A percentile compares a stretch with the other conserved stretches of the same genome.
Conservation (phyloP, 2,797 vertebrate genomes). For the Myotis pilosus region DNA sequence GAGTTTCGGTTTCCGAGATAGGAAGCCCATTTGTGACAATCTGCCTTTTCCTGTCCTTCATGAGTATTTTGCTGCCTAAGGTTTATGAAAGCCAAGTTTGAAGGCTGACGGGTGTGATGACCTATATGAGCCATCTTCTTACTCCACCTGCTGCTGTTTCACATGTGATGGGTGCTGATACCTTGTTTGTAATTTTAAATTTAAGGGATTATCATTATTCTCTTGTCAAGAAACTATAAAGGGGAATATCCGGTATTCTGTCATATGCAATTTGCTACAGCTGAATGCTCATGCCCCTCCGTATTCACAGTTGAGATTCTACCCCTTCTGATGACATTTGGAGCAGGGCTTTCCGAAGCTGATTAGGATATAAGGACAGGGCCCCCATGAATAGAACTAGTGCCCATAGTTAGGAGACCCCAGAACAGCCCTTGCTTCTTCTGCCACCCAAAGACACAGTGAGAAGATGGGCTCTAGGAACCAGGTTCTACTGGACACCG, state of each 20-base stretch:
- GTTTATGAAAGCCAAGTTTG: background rate
- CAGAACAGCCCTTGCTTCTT: background rate
- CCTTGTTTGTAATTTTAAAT: background rate
- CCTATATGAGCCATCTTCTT: background rate
- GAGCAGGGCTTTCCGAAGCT: background rate
- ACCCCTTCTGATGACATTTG: background rate
- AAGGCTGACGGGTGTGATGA: background rate
- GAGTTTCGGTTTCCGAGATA: background rate
- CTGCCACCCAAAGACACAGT: background rate
- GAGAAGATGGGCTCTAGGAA: background rate
- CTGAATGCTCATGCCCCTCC: background rate
- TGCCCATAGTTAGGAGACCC: background rate
- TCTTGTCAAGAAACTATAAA: background rate
- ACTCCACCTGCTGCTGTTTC: background rate
- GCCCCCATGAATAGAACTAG: background rate
- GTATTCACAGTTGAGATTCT: background rate
- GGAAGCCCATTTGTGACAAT: background rate
- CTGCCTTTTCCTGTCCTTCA: rapidly evolving
- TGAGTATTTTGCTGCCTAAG: background rate
- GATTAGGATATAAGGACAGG: background rate
- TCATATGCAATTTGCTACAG: too few relatives aligned
- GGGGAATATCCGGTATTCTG: rapidly evolving
- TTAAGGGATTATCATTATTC: background rate
- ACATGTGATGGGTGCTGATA: background rate
- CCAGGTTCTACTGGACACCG: background rate